Evolutionary conservation across 2,113 vertebrate genomes (phyloP), one percentile per base, ranked within the genome.

Genomic region (Paratilapia polleni): DNA sequence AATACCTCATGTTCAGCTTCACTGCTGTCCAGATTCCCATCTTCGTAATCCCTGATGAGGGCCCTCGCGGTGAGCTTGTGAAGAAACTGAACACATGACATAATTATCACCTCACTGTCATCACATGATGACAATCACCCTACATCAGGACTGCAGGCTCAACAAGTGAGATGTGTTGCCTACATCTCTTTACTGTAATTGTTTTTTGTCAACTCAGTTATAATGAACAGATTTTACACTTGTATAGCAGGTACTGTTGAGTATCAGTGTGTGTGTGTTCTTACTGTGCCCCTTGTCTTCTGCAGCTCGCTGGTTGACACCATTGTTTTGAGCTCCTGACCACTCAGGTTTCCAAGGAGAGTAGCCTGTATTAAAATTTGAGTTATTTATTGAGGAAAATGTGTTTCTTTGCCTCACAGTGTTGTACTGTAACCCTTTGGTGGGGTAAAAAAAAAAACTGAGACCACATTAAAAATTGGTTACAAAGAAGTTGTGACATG

Each of bases 281-380:
- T 95, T 94, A 98, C 97, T 7, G 95, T 97, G 92, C 97, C 97
- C 14, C 90, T 97, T 11, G 96, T 97, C 92, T 97, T 98, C 95
- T 98, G 97, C 79, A 98, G 95, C 81, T 97, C 97, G 28, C 95
- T 96, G 78, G 97, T 97, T 8, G 97, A 97, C 62, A 98, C 97
- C 95, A 98, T 93, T 1, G 97, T 96, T 38, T 94, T 76, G 6
- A 97, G 92, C 87, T 97, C 96, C 84, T 95, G 86, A 22, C 97
- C 94, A 76, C 96, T 93, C 84, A 98, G 87, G 78, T 96, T 78
- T 36, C 96, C 97, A 49, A 84, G 87, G 11, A 98, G 95, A 17
- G 94, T 96, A 75, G 97, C 97, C 97, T 98, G 81, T 20, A 10
- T 6, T 11, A 56, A 13, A 0, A n/a, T 2, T n/a, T 3, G 12